These are phyloP conservation scores for Scalopus aquaticus DNA, from an alignment of 2,113 vertebrate species.

Conservation along the genomic window DNA sequence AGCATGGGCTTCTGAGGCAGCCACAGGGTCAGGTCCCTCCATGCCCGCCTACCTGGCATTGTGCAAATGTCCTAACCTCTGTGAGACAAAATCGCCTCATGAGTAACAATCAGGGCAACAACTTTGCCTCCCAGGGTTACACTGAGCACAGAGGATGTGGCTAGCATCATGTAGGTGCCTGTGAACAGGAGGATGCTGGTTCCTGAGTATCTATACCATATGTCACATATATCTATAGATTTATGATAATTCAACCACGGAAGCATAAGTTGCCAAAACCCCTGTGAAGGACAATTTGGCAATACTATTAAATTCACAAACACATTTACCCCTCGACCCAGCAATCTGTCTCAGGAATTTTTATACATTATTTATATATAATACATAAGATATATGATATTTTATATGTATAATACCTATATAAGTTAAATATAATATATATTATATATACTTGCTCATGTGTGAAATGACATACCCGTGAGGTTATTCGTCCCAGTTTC, in stretches of 20 bases:
- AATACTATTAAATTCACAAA: not conserved
- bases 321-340: not conserved
- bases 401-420: no score
- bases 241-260: not conserved
- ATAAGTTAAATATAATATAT: no score
- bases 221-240: no score
- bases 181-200: not conserved
- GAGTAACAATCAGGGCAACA: not conserved
- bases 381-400: not conserved
- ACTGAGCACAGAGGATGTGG: no score
- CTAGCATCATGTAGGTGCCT: not conserved
- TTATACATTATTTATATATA: not conserved
- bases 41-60: not conserved
- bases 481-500: not conserved
- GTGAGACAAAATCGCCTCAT: not conserved
- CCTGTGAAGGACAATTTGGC: not conserved
- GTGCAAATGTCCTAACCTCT: not conserved
- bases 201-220: not conserved
- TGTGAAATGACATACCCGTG: not conserved
- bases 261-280: not conserved
- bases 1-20: not conserved
- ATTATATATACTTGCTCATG: no score
- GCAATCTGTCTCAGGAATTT: not conserved
- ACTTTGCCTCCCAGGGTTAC: not conserved
- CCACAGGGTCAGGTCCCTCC: not conserved